Evolutionary conservation across 2,113 vertebrate genomes (phyloP).

Genomic region (Chionodraco myersi): DNA sequence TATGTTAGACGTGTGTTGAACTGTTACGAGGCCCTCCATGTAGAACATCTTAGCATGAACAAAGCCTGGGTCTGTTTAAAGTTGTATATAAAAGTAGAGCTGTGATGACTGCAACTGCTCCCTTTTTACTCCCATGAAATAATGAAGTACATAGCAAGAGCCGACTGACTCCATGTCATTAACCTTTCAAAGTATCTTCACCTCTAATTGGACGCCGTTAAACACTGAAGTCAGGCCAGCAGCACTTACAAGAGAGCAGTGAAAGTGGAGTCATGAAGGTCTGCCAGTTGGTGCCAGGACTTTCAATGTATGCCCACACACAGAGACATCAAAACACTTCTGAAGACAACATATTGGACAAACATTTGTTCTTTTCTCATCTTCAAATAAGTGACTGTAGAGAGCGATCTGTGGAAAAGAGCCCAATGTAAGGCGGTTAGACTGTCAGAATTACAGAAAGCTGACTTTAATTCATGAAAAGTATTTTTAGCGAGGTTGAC

Average conservation of each 20-base stretch:
- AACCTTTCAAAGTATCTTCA: constrained; percentile 46
- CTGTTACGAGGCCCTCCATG: neutral
- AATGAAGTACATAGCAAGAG: constrained; percentile 23
- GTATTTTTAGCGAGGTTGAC: too few relatives aligned
- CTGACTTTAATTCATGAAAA: too few relatives aligned
- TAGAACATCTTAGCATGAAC: neutral
- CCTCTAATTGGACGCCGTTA: constrained; percentile 57
- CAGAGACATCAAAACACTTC: neutral
- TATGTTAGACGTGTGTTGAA: neutral
- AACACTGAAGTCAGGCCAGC: constrained; percentile 30
- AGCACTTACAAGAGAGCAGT: constrained; percentile 27
- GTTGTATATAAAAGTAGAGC: constrained; percentile 6
- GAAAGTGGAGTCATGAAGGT: constrained; percentile 8
- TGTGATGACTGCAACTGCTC: neutral
- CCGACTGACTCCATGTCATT: constrained; percentile 14
- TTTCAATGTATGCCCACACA: constrained; percentile 12
- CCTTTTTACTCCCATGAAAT: constrained; percentile 22
- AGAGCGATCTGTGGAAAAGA: neutral
- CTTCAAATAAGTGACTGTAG: neutral
- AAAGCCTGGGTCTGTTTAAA: neutral
- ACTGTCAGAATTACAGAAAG: neutral
- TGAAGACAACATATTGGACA: neutral
- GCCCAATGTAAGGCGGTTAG: neutral
- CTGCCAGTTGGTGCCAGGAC: constrained; percentile 1
- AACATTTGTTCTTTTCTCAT: neutral